Evolutionary conservation across 2,888 invertebrate species (phyloP).

Genomic region (Mythimna ferrago): DNA sequence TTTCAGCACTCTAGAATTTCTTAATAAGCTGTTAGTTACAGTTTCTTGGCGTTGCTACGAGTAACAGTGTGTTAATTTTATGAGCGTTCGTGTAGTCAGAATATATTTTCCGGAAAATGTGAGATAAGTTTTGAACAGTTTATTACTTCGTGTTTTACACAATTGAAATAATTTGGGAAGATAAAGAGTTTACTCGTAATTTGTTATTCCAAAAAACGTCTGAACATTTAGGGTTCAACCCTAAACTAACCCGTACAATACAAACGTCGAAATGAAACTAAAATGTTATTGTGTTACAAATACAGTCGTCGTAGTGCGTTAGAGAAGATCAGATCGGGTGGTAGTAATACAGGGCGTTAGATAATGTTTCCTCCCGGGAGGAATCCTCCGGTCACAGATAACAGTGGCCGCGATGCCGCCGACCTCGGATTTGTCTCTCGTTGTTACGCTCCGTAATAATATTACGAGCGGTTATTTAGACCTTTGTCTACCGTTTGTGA

Average conservation of each 20-base stretch:
- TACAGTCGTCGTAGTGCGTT: slow-evolving; percentile 74
- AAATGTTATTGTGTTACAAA: slow-evolving; percentile 78
- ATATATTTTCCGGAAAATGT: neutral
- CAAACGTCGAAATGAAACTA: slow-evolving; percentile 70
- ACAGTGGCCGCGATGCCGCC: slow-evolving; percentile 66
- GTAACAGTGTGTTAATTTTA: slow-evolving; percentile 16
- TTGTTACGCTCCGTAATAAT: slow-evolving; percentile 71
- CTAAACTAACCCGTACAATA: slow-evolving; percentile 49
- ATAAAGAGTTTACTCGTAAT: slow-evolving; percentile 15
- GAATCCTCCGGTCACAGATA: slow-evolving; percentile 76
- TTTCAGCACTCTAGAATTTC: neutral
- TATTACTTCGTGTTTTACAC: neutral
- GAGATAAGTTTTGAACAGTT: neutral
- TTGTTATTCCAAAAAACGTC: slow-evolving; percentile 29
- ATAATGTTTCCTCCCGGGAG: slow-evolving; percentile 81
- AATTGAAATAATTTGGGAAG: slow-evolving; percentile 14
- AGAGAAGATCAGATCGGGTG: slow-evolving; percentile 78
- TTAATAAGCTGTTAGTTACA: neutral
- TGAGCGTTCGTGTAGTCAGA: neutral
- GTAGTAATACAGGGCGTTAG: slow-evolving; percentile 77
- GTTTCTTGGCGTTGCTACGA: neutral
- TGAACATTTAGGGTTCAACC: slow-evolving; percentile 39
- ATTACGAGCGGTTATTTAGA: slow-evolving; percentile 68
- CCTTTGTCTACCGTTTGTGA: slow-evolving; percentile 63
- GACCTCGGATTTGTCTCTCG: slow-evolving; percentile 81